A percentile compares a stretch with the other conserved stretches of the same genome.
phyloP scores from a whole-genome alignment of 1,140 invertebrate species.

The Drosophila sechellia region DNA sequence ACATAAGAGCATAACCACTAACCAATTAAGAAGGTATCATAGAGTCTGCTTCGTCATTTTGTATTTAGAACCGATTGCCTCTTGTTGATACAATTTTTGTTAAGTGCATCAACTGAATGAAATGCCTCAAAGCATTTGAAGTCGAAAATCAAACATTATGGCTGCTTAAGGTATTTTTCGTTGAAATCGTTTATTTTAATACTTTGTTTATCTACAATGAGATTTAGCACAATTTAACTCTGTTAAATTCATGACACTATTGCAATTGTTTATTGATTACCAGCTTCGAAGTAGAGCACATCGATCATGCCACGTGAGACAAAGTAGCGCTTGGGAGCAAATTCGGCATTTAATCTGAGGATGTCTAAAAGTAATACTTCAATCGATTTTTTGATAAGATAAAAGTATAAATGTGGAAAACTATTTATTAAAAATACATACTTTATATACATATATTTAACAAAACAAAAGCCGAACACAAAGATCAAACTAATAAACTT shows the following conservation, averaged over 20 bases:
- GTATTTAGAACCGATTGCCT: slow-evolving; percentile 19
- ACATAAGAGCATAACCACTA: slow-evolving; percentile 49
- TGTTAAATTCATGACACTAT: slow-evolving; percentile 12
- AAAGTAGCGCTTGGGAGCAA: slow-evolving; percentile 25
- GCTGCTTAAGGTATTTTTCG: slow-evolving; percentile 29
- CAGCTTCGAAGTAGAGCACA: slow-evolving; percentile 22
- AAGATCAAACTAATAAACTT: slow-evolving; percentile 45
- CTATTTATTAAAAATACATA: slow-evolving; percentile 51
- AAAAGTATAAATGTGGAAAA: slow-evolving; percentile 37
- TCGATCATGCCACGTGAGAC: slow-evolving; percentile 5
- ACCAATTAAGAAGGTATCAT: slow-evolving; percentile 24
- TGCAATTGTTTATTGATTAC: slow-evolving; percentile 19
- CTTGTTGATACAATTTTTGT: slow-evolving; percentile 38
- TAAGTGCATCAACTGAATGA: slow-evolving; percentile 1
- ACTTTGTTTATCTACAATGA: slow-evolving; percentile 32
- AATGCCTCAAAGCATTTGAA: background rate
- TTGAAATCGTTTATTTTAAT: slow-evolving; percentile 36
- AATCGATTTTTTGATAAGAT: slow-evolving; percentile 32
- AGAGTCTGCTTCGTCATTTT: slow-evolving; percentile 16
- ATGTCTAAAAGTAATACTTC: slow-evolving; percentile 24
- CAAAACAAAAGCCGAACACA: slow-evolving; percentile 32
- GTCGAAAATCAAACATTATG: slow-evolving; percentile 25
- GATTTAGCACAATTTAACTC: slow-evolving; percentile 43
- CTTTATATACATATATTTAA: slow-evolving; percentile 50
- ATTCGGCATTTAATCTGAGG: slow-evolving; percentile 23